A percentile compares a stretch with the other conserved stretches of the same genome.
These are phyloP conservation scores for Triops longicaudatus DNA, from an alignment of 1,140 invertebrate species.

Conservation along the genomic window DNA sequence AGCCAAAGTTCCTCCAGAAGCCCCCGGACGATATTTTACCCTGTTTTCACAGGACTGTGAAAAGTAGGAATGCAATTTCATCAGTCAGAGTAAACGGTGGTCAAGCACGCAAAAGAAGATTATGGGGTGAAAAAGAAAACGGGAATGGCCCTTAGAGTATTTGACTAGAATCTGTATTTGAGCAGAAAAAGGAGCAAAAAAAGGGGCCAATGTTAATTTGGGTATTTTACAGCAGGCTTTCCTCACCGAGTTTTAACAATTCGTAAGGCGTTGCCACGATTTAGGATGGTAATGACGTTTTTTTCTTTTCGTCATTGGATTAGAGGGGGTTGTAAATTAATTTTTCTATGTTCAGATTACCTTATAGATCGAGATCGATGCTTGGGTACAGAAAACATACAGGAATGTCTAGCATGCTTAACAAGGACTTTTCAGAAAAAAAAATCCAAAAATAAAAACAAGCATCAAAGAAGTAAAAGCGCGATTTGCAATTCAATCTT, in stretches of 20 bases:
- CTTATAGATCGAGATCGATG: neutral
- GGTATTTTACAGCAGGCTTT: neutral
- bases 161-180: neutral
- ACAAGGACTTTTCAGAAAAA: neutral
- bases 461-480: neutral
- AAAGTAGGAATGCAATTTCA: neutral
- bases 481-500: slow-evolving; percentile 1
- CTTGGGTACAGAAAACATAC: neutral
- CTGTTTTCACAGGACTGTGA: neutral
- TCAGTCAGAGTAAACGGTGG: neutral
- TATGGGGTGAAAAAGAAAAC: neutral
- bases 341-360: neutral
- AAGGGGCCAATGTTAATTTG: neutral
- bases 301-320: neutral
- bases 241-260: neutral
- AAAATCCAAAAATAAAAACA: neutral
- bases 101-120: neutral
- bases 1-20: neutral
- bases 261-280: slow-evolving; percentile 6
- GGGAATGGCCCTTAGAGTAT: neutral
- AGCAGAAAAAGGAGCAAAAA: neutral
- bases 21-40: neutral
- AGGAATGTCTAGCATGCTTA: neutral
- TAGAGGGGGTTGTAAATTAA: neutral
- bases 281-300: neutral